Evolutionary conservation across 2,113 vertebrate species (phyloP), one percentile per base, ranked within the genome.

Genomic region (Anoura caudifer): DNA sequence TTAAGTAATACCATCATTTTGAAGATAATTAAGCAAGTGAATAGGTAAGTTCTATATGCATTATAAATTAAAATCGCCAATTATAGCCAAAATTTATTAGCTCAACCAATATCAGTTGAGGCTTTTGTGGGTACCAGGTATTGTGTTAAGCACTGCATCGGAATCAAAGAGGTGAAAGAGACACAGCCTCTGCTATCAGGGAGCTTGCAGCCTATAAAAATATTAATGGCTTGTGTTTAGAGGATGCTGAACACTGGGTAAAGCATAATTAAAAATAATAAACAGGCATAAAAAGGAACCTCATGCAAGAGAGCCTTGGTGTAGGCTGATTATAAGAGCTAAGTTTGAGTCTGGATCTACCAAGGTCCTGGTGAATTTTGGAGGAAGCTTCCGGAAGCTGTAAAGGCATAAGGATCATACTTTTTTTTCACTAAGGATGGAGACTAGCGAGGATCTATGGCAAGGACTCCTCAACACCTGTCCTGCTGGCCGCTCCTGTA

Each of bases 41-140:
- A 65, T 80, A 28, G 93, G 36, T 31, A 95, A 61, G 22, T 56
- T 79, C 8, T 75, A 4, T 50, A 38, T 36, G 41, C 65, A 45
- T 43, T 65, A 70, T 59, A 91, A 91, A 89, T 79, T 36, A 5
- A 41, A 45, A n/a, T 70, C 65, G 16, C 76, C 79, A 81, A 86
- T 83, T 90, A 22, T 76, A 69, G 24, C 26, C 56, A 85, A 76
- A 63, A 84, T 85, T 95, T 56, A 47, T 79, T 77, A 93, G 65
- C 31, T 86, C 67, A 93, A 67, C 43, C 19, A 65, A 14, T 87
- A 85, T 45, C 50, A 47, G 28, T 31, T 65, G 45, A 75, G 19
- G 28, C 45, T 31, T 93, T 95, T 80, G 56, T 87, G 43, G 47
- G 38, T 28, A 38, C 43, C 86, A 45, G 38, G 38, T 43, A 31